Evolutionary conservation across 1,140 invertebrate species (phyloP).

Genomic region (Drosophila eugracilis): DNA sequence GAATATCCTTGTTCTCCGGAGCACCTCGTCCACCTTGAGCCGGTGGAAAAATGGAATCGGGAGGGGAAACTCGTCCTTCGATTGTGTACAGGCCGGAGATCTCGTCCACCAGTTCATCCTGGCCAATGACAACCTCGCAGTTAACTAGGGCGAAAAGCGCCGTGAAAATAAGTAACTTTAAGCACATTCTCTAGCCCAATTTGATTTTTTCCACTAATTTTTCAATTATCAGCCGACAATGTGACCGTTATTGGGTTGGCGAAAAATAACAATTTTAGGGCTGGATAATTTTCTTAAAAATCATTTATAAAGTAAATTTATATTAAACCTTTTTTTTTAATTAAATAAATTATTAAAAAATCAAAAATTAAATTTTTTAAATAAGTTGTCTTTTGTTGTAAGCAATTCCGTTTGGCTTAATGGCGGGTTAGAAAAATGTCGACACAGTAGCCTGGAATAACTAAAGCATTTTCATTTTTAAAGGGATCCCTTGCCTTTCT

Average conservation of each 20-base stretch:
- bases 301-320: too few species aligned
- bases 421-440: too few species aligned
- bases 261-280: background rate
- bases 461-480: background rate
- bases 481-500: too few species aligned
- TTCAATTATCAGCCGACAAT: conserved; percentile 22
- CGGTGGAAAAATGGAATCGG: conserved; percentile 84
- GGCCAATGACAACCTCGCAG: conserved; percentile 56
- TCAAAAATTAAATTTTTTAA: background rate
- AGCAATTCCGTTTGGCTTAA: too few species aligned
- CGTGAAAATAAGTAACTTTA: conserved; percentile 45
- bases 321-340: too few species aligned
- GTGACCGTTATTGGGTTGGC: background rate
- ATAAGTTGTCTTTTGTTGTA: too few species aligned
- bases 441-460: background rate
- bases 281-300: background rate
- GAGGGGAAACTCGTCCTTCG: conserved; percentile 93
- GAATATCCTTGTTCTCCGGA: conserved; percentile 85
- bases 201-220: conserved; percentile 19
- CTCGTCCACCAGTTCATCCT: conserved; percentile 71
- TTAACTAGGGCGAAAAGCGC: conserved; percentile 35
- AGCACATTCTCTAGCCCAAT: conserved; percentile 47
- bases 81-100: conserved; percentile 85
- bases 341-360: too few species aligned
- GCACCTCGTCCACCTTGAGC: conserved; percentile 50